Conservation (phyloP, 2,888 invertebrate genomes). For the Strigamia transsilvanica region DNA sequence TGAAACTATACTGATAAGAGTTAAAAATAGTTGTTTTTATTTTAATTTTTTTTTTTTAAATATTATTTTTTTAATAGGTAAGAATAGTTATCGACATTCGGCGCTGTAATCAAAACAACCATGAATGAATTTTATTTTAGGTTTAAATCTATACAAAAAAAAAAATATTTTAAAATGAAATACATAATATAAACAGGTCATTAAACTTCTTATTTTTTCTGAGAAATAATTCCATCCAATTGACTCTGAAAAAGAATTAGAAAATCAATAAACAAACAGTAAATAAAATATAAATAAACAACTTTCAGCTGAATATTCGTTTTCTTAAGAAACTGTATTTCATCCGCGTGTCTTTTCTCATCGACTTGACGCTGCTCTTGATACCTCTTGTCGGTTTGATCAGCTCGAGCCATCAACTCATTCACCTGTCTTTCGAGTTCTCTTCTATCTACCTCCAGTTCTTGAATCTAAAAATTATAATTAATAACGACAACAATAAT, state of each 20-base stretch:
- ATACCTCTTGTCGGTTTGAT: slow-evolving; percentile 65
- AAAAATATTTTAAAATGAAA: background rate
- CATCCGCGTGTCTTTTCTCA: slow-evolving; percentile 91
- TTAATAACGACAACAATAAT: background rate
- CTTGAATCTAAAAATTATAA: slow-evolving; percentile 69
- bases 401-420: slow-evolving; percentile 65
- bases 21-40: background rate
- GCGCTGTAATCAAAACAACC: background rate
- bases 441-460: slow-evolving; percentile 73
- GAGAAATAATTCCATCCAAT: slow-evolving; percentile 92
- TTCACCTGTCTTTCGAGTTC: slow-evolving; percentile 71
- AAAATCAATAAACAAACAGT: background rate
- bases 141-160: background rate
- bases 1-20: background rate
- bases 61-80: background rate
- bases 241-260: slow-evolving; percentile 73
- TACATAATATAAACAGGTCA: background rate
- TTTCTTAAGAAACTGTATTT: slow-evolving; percentile 89
- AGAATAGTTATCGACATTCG: background rate
- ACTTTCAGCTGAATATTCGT: slow-evolving; percentile 94
- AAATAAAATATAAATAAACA: background rate
- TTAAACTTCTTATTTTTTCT: slow-evolving; percentile 77
- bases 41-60: slow-evolving; percentile 9
- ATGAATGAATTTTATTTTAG: background rate
- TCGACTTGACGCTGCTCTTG: slow-evolving; percentile 84